Conservation (phyloP, 2,113 vertebrate species). For the Ictidomys tridecemlineatus region DNA sequence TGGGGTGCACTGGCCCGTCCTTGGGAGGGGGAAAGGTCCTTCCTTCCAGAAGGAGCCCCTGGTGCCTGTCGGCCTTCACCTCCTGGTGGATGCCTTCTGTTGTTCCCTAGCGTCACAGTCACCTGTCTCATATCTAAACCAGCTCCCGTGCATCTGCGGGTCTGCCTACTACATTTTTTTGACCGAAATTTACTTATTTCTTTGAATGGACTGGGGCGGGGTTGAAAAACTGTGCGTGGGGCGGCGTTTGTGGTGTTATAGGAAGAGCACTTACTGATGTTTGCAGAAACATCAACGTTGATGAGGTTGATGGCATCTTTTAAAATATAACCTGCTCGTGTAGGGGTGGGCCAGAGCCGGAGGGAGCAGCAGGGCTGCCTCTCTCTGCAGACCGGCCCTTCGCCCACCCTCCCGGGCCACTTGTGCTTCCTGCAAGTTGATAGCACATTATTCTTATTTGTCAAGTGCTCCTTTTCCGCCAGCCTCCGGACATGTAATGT, state of each 20-base stretch:
- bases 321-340: not conserved
- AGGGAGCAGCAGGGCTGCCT: conserved; percentile 24
- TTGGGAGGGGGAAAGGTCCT: not conserved
- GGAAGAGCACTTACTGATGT: conserved; percentile 18
- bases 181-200: not conserved
- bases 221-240: not conserved
- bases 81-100: not conserved
- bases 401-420: not conserved
- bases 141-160: not conserved
- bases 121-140: not conserved
- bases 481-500: not conserved
- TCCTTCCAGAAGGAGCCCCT: not conserved
- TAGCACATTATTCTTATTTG: not conserved
- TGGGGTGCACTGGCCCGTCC: not conserved
- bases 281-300: not conserved
- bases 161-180: not conserved
- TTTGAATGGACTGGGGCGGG: not conserved
- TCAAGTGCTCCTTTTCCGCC: not conserved
- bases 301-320: not conserved
- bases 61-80: not conserved
- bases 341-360: not conserved
- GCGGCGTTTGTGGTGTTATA: not conserved
- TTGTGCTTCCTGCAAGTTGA: not conserved
- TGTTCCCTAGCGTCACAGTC: not conserved
- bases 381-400: conserved; percentile 36